These are phyloP conservation scores for Acrocephalus kingi DNA, from an alignment of 2,113 vertebrate genomes.

Conservation along the genomic window DNA sequence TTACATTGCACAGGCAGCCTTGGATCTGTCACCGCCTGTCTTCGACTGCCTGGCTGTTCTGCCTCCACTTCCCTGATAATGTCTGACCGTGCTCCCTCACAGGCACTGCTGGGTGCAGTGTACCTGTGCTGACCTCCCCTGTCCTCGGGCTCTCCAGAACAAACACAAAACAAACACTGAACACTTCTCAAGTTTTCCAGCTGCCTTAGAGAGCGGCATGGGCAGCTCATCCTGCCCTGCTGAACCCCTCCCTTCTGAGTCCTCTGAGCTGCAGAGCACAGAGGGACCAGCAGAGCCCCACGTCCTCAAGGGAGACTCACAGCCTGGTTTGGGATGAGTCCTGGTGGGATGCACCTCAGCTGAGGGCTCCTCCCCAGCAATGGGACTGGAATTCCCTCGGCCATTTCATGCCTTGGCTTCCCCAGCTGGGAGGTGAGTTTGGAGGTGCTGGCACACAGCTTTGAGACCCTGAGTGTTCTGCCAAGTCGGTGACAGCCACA, in stretches of 20 bases:
- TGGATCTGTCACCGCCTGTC: not conserved
- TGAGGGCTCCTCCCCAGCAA: not conserved
- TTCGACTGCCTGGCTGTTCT: not conserved
- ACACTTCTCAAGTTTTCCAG: not conserved
- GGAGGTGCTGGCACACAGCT: not conserved
- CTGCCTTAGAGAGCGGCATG: not conserved
- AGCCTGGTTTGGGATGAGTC: not conserved
- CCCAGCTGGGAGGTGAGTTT: not conserved
- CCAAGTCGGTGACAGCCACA: not conserved
- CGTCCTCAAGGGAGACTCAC: fast-evolving
- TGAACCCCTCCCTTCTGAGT: not conserved
- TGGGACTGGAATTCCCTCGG: not conserved
- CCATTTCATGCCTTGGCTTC: not conserved
- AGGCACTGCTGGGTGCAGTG: not conserved
- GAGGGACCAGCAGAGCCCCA: not conserved
- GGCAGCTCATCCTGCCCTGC: not conserved
- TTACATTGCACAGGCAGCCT: not conserved
- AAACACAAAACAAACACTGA: not conserved
- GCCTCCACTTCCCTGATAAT: not conserved
- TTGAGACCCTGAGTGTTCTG: not conserved
- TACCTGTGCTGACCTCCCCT: not conserved
- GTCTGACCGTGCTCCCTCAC: not conserved
- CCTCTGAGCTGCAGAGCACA: not conserved
- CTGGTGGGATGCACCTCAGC: not conserved
- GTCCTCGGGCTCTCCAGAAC: not conserved